Percentiles rank a stretch among this genome's conserved stretches.
phyloP scores from a whole-genome alignment of 2,797 vertebrate genomes.

The Enteromius radiatus region DNA sequence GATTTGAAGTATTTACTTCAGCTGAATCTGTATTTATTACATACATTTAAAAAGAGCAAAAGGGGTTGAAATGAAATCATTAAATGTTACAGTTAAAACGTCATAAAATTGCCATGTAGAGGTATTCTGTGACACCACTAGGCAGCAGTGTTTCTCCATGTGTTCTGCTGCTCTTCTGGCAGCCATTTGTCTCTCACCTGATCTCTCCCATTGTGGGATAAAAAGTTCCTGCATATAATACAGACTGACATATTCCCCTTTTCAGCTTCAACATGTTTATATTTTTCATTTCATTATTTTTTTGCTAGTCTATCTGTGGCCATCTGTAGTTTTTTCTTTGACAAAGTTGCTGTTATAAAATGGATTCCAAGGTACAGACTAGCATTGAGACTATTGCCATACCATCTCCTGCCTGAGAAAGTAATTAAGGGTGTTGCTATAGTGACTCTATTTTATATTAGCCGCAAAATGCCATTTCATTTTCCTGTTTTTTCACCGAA shows the following conservation, averaged over 20 bases:
- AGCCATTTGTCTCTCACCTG: slow-evolving; percentile 69
- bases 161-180: slow-evolving; percentile 30
- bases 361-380: not conserved
- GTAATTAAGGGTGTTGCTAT: slow-evolving; percentile 65
- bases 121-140: slow-evolving; percentile 63
- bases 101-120: slow-evolving; percentile 35
- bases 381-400: not conserved
- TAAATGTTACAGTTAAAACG: not conserved
- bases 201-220: slow-evolving; percentile 4
- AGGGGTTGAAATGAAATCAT: not conserved
- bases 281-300: not conserved
- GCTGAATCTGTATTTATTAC: not conserved
- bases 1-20: not conserved
- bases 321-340: not conserved
- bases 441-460: slow-evolving; percentile 55
- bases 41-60: not conserved
- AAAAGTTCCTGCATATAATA: slow-evolving; percentile 11
- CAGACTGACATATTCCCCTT: not conserved
- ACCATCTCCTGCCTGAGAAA: slow-evolving; percentile 67
- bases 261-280: not conserved
- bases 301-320: not conserved
- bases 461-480: slow-evolving; percentile 41
- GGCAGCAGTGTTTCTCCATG: slow-evolving; percentile 72
- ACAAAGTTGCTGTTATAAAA: not conserved
- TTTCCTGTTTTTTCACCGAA: not conserved